Base-by-base conservation (phyloP, 53 echinoderm and acorn worm genomes). In the Patiria pectinifera region DNA sequence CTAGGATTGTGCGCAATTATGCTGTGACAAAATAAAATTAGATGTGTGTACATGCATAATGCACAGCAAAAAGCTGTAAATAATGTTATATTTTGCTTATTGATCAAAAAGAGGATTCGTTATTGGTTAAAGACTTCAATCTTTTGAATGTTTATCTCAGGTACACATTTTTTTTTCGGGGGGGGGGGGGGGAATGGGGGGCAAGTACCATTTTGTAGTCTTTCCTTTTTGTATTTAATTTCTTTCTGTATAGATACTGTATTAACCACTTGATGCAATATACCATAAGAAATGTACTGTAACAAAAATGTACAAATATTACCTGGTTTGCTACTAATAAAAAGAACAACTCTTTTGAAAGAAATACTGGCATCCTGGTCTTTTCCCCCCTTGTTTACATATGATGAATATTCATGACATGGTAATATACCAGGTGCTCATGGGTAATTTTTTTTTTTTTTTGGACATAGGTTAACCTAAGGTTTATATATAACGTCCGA, bases 311-410 rank as follows among this genome's bases (percentile, higher is more conserved):
- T 90, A 90, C 69, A 90, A 80, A 90, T 62, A 47, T 90, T 35
- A 35, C 35, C 90, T 69, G 80, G 80, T 90, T 90, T 90, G 81
- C 90, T 90, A 90, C 81, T 69, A 90, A 90, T 90, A 90, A 90
- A 90, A 60, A 66, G 15, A 66, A 53, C 11, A 35, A 90, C 48
- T 63, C 62, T 81, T 90, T 90, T 90, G 80, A 63, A 79, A 78
- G 77, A 45, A 89, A 59, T 78, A 8, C 53, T 53, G 53, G 5
- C 8, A 53, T 53, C 8, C 53, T 53, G 53, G 53, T 53, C 6
- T 35, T 35, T 35, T 35, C 1, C 35, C 35, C 35, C 35, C 6
- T 53, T 2, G 2, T 53, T 53, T 53, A 53, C 53, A 8, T 53
- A 8, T 53, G 8, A 53, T 53, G 53, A 53, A 53, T 53, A 53